Evolutionary conservation across 2,888 invertebrate genomes (phyloP), one percentile per base, ranked within the genome.

Genomic region (Tridacna crocea): DNA sequence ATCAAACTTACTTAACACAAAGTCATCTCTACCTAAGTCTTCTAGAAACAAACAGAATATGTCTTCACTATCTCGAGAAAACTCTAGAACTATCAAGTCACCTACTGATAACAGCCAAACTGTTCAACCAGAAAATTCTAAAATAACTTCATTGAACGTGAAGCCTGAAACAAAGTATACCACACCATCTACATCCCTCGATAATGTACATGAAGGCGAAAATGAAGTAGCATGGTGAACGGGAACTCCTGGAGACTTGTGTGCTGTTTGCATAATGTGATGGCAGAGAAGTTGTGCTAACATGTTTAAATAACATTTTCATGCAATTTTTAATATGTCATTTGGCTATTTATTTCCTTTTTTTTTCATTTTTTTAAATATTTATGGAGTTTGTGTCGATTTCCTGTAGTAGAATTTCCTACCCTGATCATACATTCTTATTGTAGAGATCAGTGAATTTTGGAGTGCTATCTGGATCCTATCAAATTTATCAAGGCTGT

Each of bases 1-100:
- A 36, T 26, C 70, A 11, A 51, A 61, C 19, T 36, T 68, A 0
- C 11, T 19, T 47, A 26, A 58, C 13, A 17, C 66, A 17, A 24
- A n/a, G 17, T 72, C 76, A 47, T 65, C 72, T 10, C 36, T 26
- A 24, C 68, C 77, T n/a, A 77, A 70, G 24, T 72, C 81, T 36
- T 72, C 74, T n/a, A 70, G 47, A 46, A 58, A 61, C 11, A 68
- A 58, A 48, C 60, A 58, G 60, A 15, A 22, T 15, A 26, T 55
- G 24, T 17, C 51, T 15, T 4, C 72, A 15, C 11, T 55, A 17
- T 15, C 55, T 27, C 24, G 51, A 66, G 66, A 66, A 15, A 72
- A 26, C 22, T 36, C 46, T 11, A 15, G 61, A 22, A 19, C 27
- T n/a, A 19, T n/a, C 22, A 15, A 22, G 24, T 48, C 26, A 24